phyloP scores from a whole-genome alignment of 1,140 invertebrate genomes.

The Ctenoplectra terminalis region DNA sequence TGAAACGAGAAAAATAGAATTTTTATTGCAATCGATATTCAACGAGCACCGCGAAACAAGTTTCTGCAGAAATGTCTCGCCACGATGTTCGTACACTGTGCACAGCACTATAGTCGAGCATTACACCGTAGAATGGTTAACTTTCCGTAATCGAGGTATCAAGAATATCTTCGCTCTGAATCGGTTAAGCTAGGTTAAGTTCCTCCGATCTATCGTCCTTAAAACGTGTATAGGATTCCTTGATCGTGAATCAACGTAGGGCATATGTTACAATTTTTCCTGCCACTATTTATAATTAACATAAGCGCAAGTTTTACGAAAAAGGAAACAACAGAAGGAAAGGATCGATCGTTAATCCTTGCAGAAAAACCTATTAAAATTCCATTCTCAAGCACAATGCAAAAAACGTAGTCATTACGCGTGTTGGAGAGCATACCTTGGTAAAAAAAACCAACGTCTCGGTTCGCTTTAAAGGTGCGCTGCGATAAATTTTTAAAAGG shows the following conservation, averaged over 20 bases:
- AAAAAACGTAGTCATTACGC: constrained; percentile 30
- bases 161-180: constrained; percentile 17
- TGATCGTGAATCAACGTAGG: neutral
- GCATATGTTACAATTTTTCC: constrained; percentile 11
- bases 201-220: constrained; percentile 61
- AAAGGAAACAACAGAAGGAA: neutral
- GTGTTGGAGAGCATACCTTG: constrained; percentile 23
- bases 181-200: constrained; percentile 37
- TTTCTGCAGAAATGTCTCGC: neutral
- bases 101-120: neutral
- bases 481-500: constrained; percentile 38
- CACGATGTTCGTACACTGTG: neutral
- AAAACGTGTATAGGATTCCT: constrained; percentile 32
- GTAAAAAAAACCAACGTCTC: constrained; percentile 1
- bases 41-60: constrained; percentile 1
- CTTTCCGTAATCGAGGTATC: constrained; percentile 42
- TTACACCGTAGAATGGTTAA: constrained; percentile 17
- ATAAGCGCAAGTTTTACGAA: neutral
- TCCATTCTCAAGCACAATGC: constrained; percentile 15
- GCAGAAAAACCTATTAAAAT: constrained; percentile 44
- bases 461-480: constrained; percentile 10
- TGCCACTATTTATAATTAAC: constrained; percentile 8
- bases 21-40: constrained; percentile 15
- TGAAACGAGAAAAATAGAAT: constrained; percentile 4
- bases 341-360: constrained; percentile 18